These are phyloP conservation scores for Zygogramma bicolorata DNA, from an alignment of 2,888 invertebrate species.

Conservation along the genomic window DNA sequence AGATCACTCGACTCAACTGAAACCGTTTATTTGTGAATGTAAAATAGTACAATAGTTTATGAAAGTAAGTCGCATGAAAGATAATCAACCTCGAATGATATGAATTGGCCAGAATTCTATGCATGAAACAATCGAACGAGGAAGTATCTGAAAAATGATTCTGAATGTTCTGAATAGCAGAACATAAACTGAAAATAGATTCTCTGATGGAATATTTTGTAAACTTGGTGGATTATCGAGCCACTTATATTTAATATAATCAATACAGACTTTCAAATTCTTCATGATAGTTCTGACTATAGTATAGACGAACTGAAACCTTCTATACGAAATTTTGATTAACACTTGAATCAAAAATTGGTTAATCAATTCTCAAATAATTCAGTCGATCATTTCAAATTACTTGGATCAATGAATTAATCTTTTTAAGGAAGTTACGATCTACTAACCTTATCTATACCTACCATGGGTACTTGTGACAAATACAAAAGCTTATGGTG, in stretches of 20 bases:
- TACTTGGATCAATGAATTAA: background rate
- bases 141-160: background rate
- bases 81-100: background rate
- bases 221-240: too few species aligned
- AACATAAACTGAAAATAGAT: background rate
- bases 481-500: conserved; percentile 72
- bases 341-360: background rate
- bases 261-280: too few species aligned
- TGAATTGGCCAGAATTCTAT: background rate
- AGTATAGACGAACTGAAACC: too few species aligned
- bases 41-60: background rate
- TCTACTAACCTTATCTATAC: conserved; percentile 64
- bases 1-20: too few species aligned
- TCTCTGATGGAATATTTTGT: too few species aligned
- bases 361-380: background rate
- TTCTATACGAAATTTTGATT: too few species aligned
- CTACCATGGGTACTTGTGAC: conserved; percentile 71
- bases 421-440: background rate
- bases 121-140: background rate
- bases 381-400: background rate
- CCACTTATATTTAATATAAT: too few species aligned
- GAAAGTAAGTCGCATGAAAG: background rate
- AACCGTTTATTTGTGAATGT: too few species aligned
- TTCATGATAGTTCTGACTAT: too few species aligned
- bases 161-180: background rate